A percentile compares a stretch with the other conserved stretches of the same genome.
These are phyloP conservation scores for Trichonephila clavipes DNA, from an alignment of 1,140 invertebrate genomes.

Conservation along the genomic window DNA sequence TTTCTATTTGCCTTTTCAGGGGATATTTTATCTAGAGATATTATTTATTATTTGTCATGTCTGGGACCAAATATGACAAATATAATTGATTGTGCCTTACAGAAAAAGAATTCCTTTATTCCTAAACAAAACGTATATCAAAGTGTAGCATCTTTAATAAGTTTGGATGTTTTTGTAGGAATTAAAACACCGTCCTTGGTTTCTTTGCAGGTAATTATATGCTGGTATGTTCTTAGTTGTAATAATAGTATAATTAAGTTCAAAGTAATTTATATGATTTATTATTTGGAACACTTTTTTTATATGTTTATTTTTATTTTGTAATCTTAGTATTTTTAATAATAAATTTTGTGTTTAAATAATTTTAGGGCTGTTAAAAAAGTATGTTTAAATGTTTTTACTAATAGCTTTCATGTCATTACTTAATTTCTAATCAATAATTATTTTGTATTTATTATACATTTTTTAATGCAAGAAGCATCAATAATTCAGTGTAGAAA, in stretches of 20 bases:
- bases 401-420: no score
- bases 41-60: slow-evolving; percentile 82
- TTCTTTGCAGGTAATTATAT: slow-evolving; percentile 30
- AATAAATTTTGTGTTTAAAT: no score
- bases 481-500: no score
- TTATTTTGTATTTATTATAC: no score
- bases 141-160: slow-evolving; percentile 80
- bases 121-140: slow-evolving; percentile 81
- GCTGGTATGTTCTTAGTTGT: not conserved
- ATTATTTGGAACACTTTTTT: not conserved
- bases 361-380: no score
- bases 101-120: slow-evolving; percentile 82
- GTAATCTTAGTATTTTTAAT: no score
- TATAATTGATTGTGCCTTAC: slow-evolving; percentile 82
- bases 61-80: slow-evolving; percentile 83
- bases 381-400: no score
- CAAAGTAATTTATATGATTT: not conserved
- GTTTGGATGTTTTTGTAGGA: slow-evolving; percentile 82
- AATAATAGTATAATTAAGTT: not conserved
- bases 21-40: slow-evolving; percentile 82
- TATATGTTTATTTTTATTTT: no score
- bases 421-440: no score
- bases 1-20: slow-evolving; percentile 30
- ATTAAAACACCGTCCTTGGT: slow-evolving; percentile 76
- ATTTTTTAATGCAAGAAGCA: no score